Conservation (phyloP, 2,888 invertebrate species). For the Hirtodrosophila confusa region DNA sequence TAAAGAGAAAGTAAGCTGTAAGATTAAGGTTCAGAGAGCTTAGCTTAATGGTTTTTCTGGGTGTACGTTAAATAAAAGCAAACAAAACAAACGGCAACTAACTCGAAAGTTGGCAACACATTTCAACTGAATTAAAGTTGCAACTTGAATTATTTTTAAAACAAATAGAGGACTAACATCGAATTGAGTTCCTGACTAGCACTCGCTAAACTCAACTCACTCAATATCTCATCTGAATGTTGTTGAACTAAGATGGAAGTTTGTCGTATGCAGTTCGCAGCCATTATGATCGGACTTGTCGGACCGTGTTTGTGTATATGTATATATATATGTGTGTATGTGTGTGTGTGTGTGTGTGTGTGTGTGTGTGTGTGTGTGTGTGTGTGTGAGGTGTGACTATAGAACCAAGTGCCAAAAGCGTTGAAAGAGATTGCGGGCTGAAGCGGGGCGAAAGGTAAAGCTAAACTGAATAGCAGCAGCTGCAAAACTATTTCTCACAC, state of each 20-base stretch:
- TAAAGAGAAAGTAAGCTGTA: too few species aligned
- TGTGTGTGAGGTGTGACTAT: constrained; percentile 18
- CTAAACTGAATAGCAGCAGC: constrained; percentile 67
- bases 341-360: constrained; percentile 4
- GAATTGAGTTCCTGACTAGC: constrained; percentile 1
- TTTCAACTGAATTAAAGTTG: constrained; percentile 31
- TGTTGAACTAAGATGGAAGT: constrained; percentile 39
- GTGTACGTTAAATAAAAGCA: constrained; percentile 6
- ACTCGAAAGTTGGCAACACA: constrained; percentile 6
- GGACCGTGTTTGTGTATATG: constrained; percentile 14
- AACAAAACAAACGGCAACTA: constrained; percentile 9
- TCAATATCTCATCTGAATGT: constrained; percentile 53
- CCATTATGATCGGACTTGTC: constrained; percentile 43
- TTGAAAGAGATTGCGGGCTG: constrained; percentile 23
- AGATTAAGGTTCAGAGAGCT: constrained; percentile 1
- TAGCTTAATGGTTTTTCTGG: constrained; percentile 15
- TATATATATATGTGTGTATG: too few species aligned
- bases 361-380: constrained; percentile 3
- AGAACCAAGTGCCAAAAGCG: constrained; percentile 20
- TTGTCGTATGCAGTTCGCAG: constrained; percentile 42
- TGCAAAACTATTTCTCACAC: constrained; percentile 77
- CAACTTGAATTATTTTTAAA: constrained; percentile 10
- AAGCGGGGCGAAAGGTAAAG: constrained; percentile 18
- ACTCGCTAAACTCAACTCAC: constrained; percentile 14
- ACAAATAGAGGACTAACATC: neutral